Percentiles rank a stretch among this genome's conserved stretches.
These are phyloP conservation scores for Sphaerodactylus townsendi DNA, from an alignment of 2,113 vertebrate genomes.

Conservation along the genomic window DNA sequence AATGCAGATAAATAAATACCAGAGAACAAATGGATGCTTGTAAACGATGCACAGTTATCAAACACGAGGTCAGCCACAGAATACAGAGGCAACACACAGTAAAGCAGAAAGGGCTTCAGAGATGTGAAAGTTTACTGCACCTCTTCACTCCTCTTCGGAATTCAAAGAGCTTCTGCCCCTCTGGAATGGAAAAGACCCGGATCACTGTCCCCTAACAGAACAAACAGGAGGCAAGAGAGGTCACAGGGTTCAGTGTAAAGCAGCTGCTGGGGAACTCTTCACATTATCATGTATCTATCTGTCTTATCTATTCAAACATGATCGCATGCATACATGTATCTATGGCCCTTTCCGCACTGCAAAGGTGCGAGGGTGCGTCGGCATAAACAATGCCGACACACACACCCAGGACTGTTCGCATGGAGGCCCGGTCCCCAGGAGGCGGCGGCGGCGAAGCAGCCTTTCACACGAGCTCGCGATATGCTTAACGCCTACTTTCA, in stretches of 20 bases:
- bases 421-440: no score
- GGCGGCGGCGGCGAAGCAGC: no score
- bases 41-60: neutral
- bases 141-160: constrained; percentile 97
- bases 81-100: neutral
- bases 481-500: no score
- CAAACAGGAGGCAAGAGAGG: neutral
- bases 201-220: constrained; percentile 92
- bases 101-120: neutral
- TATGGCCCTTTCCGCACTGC: no score
- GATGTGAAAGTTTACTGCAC: constrained; percentile 65
- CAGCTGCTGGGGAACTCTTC: neutral
- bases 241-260: neutral
- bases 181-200: constrained; percentile 97
- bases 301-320: no score
- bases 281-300: neutral
- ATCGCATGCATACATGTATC: no score
- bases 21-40: no score
- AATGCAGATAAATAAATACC: no score
- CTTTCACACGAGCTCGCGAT: no score
- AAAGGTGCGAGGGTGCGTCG: no score
- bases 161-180: constrained; percentile 98
- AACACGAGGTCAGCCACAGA: neutral
- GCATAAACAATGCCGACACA: no score
- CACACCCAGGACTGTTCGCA: no score